Percentiles rank a stretch among this genome's conserved stretches.
These are phyloP conservation scores for Amphiprion percula DNA, from an alignment of 2,113 vertebrate genomes.

Conservation along the genomic window DNA sequence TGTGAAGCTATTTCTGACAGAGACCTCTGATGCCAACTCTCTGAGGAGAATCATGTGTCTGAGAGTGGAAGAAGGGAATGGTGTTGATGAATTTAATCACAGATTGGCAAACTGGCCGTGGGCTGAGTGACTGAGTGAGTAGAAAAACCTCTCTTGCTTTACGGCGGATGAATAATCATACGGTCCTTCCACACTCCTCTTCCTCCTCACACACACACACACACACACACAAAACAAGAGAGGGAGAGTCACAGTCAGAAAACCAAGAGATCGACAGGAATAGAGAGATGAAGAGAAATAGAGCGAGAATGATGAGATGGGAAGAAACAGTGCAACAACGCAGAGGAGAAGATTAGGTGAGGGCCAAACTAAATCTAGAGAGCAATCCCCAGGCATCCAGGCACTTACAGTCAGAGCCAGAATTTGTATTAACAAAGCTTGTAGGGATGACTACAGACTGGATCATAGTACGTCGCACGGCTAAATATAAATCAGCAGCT, in stretches of 20 bases:
- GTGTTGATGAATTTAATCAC: constrained; percentile 72
- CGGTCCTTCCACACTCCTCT: constrained; percentile 40
- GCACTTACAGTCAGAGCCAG: constrained; percentile 24
- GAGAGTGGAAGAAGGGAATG: constrained; percentile 20
- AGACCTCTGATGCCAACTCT: constrained; percentile 31
- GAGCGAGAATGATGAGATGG: constrained; percentile 68
- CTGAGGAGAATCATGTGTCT: constrained; percentile 29
- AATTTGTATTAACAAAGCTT: constrained; percentile 60
- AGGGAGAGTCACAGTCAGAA: constrained; percentile 43
- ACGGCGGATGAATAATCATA: constrained; percentile 69
- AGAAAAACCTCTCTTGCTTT: constrained; percentile 38
- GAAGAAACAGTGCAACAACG: constrained; percentile 54
- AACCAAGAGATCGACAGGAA: constrained; percentile 40
- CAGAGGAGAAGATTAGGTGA: constrained; percentile 62
- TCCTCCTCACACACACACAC: neutral
- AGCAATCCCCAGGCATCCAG: constrained; percentile 54
- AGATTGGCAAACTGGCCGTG: constrained; percentile 64
- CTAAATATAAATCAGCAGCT: constrained; percentile 65
- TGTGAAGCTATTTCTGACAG: constrained; percentile 28
- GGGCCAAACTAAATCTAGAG: constrained; percentile 61
- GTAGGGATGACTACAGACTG: constrained; percentile 26
- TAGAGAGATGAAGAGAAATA: constrained; percentile 60
- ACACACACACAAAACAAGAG: constrained; percentile 5
- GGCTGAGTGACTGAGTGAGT: constrained; percentile 56
- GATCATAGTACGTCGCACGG: constrained; percentile 33